These are phyloP conservation scores for Drosophila mimica DNA, from an alignment of 2,888 invertebrate genomes.

Conservation along the genomic window DNA sequence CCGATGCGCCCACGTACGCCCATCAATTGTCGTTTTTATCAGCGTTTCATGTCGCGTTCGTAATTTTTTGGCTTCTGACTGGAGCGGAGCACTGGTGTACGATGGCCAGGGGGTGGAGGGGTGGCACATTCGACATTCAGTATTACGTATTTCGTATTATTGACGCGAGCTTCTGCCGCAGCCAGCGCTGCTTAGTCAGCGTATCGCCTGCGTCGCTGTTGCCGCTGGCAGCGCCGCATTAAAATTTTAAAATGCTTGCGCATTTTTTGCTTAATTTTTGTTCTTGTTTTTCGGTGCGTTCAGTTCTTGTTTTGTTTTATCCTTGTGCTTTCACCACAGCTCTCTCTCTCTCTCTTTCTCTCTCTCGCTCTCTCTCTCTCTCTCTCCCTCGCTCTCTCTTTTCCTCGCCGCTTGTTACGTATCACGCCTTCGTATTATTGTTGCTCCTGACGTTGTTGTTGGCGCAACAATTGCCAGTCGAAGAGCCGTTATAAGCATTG, in stretches of 20 bases:
- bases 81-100: background rate
- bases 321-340: constrained; percentile 4
- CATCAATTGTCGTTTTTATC: constrained; percentile 81
- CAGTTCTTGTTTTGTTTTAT: constrained; percentile 8
- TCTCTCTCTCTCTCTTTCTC: background rate
- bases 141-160: constrained; percentile 54
- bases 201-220: constrained; percentile 45
- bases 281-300: constrained; percentile 9
- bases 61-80: constrained; percentile 57
- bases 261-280: constrained; percentile 31
- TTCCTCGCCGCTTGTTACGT: constrained; percentile 32
- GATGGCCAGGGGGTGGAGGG: background rate
- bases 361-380: background rate
- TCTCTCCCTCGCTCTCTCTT: background rate
- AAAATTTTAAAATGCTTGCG: constrained; percentile 71
- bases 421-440: constrained; percentile 49
- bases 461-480: constrained; percentile 65
- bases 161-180: constrained; percentile 35
- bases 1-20: constrained; percentile 76
- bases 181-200: constrained; percentile 62
- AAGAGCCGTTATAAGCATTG: constrained; percentile 32
- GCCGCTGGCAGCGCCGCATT: constrained; percentile 62
- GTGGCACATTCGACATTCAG: constrained; percentile 26
- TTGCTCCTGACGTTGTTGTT: constrained; percentile 32
- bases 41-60: constrained; percentile 71